Base-by-base conservation (phyloP, 2,797 vertebrate genomes). In the Tadarida brasiliensis region DNA sequence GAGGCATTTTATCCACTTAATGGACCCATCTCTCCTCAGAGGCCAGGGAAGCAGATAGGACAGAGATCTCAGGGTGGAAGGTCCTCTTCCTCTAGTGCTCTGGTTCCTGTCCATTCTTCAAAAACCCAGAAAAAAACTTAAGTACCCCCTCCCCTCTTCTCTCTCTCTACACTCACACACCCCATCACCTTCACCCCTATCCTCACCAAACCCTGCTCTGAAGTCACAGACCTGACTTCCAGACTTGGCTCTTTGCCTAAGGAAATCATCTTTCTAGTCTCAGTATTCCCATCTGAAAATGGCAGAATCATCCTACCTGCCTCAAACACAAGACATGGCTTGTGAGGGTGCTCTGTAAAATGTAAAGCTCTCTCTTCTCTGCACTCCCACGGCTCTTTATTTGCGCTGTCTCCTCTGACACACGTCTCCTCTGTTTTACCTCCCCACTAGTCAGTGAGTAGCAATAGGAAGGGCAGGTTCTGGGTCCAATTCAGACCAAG, bases 241-340 rank as follows among this genome's bases (percentile, higher is more conserved):
- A 73, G 54, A 30, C 59, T 61, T 26, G 67, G 59, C 80, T 78
- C 54, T 93, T 61, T 7, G 51, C 33, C 82, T 86, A 82, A 54
- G 71, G 28, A 92, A 94, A 93, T 44, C 78, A 51, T 63, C 89
- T 91, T 93, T 51, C 92, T 57, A 74, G 77, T 54, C 70, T 71
- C 81, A 28, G 80, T 39, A 51, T 56, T 59, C 63, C 44, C 47
- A 70, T 33, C 22, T 44, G 61, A 90, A 90, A 91, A 80, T 15
- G 76, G 67, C 57, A 84, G 15, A n/a, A 33, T 35, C 44, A 2
- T 44, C 84, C 87, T 56, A 81, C 81, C 71, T 74, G 68, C 73
- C 81, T 80, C 78, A n/a, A 24, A 90, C 17, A 30, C 39, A n/a
- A 74, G 76, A 2, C 35, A 33, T 19, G 6, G 68, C 35, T 4